Evolutionary conservation across 2,113 vertebrate species (phyloP).

Genomic region (Petrocephalus zakoni): DNA sequence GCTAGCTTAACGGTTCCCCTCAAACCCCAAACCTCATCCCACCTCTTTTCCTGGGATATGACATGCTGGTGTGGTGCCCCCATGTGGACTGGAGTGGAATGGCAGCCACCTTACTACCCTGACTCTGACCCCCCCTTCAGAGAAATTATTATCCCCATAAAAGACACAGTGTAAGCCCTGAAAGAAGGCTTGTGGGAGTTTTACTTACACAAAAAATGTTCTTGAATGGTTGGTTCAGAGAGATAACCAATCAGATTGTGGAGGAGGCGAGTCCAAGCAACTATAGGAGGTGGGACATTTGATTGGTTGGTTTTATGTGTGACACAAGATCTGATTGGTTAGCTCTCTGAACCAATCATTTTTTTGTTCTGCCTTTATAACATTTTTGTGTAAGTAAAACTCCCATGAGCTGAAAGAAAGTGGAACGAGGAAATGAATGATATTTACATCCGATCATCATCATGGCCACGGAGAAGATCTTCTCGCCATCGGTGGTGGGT

Average conservation of each 20-base stretch:
- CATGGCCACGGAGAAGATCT: slow-evolving; percentile 98
- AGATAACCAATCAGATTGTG: too few relatives aligned
- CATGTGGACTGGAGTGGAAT: background rate
- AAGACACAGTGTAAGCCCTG: background rate
- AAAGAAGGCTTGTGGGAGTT: background rate
- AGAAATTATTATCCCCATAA: background rate
- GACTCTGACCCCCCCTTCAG: background rate
- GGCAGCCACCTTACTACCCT: background rate
- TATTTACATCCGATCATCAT: slow-evolving; percentile 99
- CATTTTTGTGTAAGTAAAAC: too few relatives aligned
- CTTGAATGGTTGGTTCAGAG: too few relatives aligned
- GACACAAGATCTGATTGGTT: too few relatives aligned
- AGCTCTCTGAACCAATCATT: too few relatives aligned
- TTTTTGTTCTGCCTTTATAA: too few relatives aligned
- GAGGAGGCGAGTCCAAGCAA: too few relatives aligned
- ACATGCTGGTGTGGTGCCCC: background rate
- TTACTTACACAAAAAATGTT: too few relatives aligned
- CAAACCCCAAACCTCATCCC: background rate
- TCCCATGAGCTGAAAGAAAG: background rate
- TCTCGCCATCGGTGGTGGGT: slow-evolving; percentile 90
- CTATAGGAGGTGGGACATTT: too few relatives aligned
- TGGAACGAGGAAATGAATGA: background rate
- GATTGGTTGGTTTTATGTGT: too few relatives aligned
- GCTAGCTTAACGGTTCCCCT: background rate
- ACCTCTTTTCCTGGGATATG: background rate